Evolutionary conservation across 2,797 vertebrate species (phyloP).

Genomic region (Diceros bicornis): DNA sequence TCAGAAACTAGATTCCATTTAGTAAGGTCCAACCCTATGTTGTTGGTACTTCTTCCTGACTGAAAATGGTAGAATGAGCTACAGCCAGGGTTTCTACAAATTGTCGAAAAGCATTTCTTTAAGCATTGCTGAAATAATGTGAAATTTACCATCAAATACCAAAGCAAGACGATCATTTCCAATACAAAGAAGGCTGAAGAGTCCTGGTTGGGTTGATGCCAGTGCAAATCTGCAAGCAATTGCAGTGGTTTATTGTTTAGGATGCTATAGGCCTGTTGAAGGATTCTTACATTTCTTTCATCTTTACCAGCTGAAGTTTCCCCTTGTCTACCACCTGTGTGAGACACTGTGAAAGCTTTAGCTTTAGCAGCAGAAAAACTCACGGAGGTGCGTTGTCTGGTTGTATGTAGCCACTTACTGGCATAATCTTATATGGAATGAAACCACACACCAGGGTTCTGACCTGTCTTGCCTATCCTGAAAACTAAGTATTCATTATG

Average conservation of each 20-base stretch:
- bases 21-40: background rate
- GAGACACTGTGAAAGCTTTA: background rate
- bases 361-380: background rate
- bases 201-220: conserved; percentile 44
- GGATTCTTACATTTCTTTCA: conserved; percentile 38
- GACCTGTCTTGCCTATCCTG: background rate
- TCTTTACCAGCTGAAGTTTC: conserved; percentile 45
- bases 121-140: conserved; percentile 68
- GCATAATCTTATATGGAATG: background rate
- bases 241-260: conserved; percentile 55
- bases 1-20: conserved; percentile 41
- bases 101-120: conserved; percentile 69
- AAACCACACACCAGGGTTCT: background rate
- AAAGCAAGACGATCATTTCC: conserved; percentile 69
- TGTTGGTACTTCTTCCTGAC: conserved; percentile 36
- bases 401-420: background rate
- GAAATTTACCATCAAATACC: conserved; percentile 84
- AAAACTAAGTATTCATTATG: conserved; percentile 55
- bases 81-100: conserved; percentile 60
- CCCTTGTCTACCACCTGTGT: background rate
- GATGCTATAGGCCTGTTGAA: background rate
- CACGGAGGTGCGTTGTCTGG: background rate
- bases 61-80: conserved; percentile 29
- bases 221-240: conserved; percentile 73
- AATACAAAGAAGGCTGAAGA: conserved; percentile 48